Conservation (phyloP, 2,888 invertebrate species). For the Aspidiotus destructor region DNA sequence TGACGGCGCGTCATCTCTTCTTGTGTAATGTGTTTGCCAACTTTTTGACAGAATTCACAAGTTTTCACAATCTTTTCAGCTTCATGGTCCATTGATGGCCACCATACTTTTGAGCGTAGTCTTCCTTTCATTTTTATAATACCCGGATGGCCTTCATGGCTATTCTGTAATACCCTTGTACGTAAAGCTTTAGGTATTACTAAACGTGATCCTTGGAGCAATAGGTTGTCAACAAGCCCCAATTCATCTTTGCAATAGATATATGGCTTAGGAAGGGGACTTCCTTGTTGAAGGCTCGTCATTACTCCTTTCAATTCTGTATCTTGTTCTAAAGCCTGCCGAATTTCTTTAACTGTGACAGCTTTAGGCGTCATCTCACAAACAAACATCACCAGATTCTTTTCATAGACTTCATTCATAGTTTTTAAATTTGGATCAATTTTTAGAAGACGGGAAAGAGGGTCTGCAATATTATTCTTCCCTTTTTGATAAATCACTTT, state of each 20-base stretch:
- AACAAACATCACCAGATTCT: constrained; percentile 4
- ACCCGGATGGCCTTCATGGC: constrained; percentile 31
- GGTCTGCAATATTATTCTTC: constrained; percentile 24
- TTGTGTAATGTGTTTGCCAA: not conserved
- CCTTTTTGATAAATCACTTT: constrained; percentile 3
- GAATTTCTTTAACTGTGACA: not conserved
- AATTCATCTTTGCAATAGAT: constrained; percentile 1
- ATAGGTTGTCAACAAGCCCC: not conserved
- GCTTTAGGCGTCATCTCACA: not conserved
- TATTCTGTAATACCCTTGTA: constrained; percentile 6
- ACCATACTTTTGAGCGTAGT: constrained; percentile 28
- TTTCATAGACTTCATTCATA: not conserved
- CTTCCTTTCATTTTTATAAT: constrained; percentile 26
- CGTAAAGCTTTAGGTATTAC: constrained; percentile 10
- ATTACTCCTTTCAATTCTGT: constrained; percentile 3
- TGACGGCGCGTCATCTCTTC: constrained; percentile 8
- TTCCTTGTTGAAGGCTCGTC: not conserved
- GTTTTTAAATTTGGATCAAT: not conserved
- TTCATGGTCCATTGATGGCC: constrained; percentile 20
- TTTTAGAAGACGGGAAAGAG: not conserved
- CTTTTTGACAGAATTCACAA: constrained; percentile 28
- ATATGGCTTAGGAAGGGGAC: not conserved
- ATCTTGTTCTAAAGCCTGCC: not conserved
- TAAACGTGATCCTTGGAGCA: constrained; percentile 5
- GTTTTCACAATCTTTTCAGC: constrained; percentile 7